Percentiles rank a stretch among this genome's conserved stretches.
Conservation (phyloP, 2,113 vertebrate species). For the Hiodon tergisus region DNA sequence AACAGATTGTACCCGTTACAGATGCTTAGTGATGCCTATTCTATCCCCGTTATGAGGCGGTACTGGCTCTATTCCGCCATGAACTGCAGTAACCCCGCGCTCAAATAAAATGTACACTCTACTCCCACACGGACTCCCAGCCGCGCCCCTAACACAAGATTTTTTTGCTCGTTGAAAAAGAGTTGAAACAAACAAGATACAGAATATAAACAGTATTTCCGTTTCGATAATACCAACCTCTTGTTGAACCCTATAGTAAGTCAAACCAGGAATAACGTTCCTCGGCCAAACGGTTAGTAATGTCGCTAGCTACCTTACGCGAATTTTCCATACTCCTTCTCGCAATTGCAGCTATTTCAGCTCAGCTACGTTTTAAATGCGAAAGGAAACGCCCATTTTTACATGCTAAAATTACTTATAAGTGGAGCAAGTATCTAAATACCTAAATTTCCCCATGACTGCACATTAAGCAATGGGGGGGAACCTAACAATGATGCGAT, state of each 20-base stretch:
- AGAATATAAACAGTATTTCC: too few species aligned
- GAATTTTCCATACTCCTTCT: neutral
- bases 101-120: neutral
- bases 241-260: too few species aligned
- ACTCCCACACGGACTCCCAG: neutral
- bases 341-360: neutral
- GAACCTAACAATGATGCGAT: slow-evolving; percentile 2
- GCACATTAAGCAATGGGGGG: neutral
- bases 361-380: neutral
- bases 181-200: too few species aligned
- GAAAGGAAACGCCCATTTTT: neutral
- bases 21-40: neutral
- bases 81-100: slow-evolving; percentile 61
- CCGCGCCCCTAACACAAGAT: too few species aligned
- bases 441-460: neutral
- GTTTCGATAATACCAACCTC: too few species aligned
- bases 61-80: slow-evolving; percentile 26
- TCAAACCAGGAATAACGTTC: too few species aligned
- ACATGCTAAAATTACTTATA: neutral
- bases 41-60: neutral
- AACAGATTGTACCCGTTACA: neutral
- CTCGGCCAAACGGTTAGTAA: neutral
- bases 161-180: too few species aligned
- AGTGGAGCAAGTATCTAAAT: neutral
- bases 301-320: neutral